Evolutionary conservation across 1,140 invertebrate genomes (phyloP).

Genomic region (Drosophila murphyi): DNA sequence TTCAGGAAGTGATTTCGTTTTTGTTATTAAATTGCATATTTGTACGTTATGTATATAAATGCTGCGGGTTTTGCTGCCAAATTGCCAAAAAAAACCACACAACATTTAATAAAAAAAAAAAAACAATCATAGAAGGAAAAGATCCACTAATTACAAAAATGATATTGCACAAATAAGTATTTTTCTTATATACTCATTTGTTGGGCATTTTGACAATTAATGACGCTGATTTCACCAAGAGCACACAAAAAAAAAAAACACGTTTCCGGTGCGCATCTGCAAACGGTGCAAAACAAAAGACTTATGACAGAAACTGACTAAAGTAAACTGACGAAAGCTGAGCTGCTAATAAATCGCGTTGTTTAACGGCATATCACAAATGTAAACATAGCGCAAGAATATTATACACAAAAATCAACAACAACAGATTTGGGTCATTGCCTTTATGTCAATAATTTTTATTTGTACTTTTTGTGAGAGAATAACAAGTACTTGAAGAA

Average conservation of each 20-base stretch:
- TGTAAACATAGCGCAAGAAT: conserved; percentile 18
- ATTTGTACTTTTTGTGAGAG: conserved; percentile 11
- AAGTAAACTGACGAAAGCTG: conserved; percentile 30
- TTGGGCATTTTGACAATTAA: conserved; percentile 68
- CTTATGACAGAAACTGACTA: conserved; percentile 60
- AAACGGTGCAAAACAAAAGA: conserved; percentile 47
- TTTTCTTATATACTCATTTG: conserved; percentile 7
- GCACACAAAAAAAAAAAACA: conserved; percentile 31
- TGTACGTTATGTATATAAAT: conserved; percentile 12
- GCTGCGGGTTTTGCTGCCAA: conserved; percentile 7
- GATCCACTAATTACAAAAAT: conserved; percentile 70
- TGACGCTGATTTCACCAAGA: conserved; percentile 70
- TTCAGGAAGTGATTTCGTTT: conserved; percentile 37
- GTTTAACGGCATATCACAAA: conserved; percentile 37
- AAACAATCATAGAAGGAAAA: conserved; percentile 44
- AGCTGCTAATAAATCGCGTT: conserved; percentile 26
- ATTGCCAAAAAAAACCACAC: conserved; percentile 28
- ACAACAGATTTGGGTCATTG: conserved; percentile 45
- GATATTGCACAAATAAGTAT: conserved; percentile 69
- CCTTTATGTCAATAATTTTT: conserved; percentile 34
- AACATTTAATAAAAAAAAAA: conserved; percentile 22
- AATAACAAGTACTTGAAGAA: conserved; percentile 1
- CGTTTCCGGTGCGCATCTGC: conserved; percentile 64
- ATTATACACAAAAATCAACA: conserved; percentile 29
- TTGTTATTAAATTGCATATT: conserved; percentile 22